Conservation (phyloP, 2,797 vertebrate species). For the Chiropotes sagulatus region DNA sequence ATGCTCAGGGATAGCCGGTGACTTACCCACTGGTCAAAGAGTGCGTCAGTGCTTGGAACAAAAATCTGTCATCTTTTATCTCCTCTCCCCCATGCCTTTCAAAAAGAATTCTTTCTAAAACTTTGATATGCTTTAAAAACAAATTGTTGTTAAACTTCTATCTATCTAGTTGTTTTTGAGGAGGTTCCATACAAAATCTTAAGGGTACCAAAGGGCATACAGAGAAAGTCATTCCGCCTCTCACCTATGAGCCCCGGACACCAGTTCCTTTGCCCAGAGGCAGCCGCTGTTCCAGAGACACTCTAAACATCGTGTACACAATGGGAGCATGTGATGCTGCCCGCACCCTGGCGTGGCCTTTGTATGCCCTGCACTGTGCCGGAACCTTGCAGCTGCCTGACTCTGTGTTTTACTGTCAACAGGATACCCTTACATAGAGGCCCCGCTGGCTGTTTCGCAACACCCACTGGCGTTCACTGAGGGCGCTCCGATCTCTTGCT, state of each 20-base stretch:
- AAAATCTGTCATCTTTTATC: constrained; percentile 28
- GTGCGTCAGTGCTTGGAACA: not conserved
- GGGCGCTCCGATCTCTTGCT: fast-evolving
- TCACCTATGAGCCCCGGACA: fast-evolving
- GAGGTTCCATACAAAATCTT: not conserved
- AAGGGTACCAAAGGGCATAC: not conserved
- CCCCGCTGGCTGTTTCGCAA: not conserved
- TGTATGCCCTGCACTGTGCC: not conserved
- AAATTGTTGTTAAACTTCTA: not conserved
- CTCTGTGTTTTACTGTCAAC: not conserved
- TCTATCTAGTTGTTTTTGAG: not conserved
- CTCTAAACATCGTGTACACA: not conserved
- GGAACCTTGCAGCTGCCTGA: not conserved
- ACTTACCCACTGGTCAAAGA: not conserved
- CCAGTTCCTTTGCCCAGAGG: not conserved
- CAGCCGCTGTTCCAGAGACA: not conserved
- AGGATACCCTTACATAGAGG: not conserved
- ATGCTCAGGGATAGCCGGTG: not conserved
- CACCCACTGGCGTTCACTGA: not conserved
- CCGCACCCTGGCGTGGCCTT: not conserved
- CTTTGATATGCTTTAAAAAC: not conserved
- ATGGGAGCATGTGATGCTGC: not conserved
- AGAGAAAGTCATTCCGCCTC: not conserved
- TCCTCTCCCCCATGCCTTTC: not conserved
- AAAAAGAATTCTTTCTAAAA: constrained; percentile 16